Base-by-base conservation (phyloP, 1,140 invertebrate species). In the Eupristina koningsbergeri region DNA sequence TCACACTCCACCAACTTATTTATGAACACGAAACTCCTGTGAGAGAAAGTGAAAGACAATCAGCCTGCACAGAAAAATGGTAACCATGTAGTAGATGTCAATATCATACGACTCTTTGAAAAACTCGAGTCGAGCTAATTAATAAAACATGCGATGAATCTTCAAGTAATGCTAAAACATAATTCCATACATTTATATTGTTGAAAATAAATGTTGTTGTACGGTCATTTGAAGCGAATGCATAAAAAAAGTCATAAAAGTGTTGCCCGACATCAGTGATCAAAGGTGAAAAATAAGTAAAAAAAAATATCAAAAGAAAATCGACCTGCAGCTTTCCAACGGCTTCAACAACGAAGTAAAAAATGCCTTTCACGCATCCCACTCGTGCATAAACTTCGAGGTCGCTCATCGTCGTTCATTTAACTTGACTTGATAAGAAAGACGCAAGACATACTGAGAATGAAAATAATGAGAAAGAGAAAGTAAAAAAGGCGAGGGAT, bases 31-130 rank as follows among this genome's bases (percentile, higher is more conserved):
- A 75, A 63, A 75, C 50, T 58, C 63, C 61, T 31, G 26, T 15
- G 31, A 53, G 80, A 75, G 80, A 81, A 81, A 81, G 80, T 63
- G 58, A 81, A 63, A 31, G 79, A 80, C 39, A 80, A 67, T 67
- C 50, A 26, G 67, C 26, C 36, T 29, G 15, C 19, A 9, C 34
- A 73, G 77, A 78, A 63, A 78, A 78, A 64, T 31, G 29, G n/a
- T 3, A 39, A 45, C 31, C 17, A 64, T 58, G 45, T 41, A 71
- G 31, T 53, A 22, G 75, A 36, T 26, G 22, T 39, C 39, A n/a
- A n/a, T 39, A 11, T 45, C 34, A 26, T 19, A 67, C 15, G 17
- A 5, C 11, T 1, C 3, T 22, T 19, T 8, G 15, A 67, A 36
- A 19, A 36, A 5, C 31, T 34, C 2, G 29, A 64, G 29, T 22